Base-by-base conservation (phyloP, 2,888 invertebrate genomes). In the Tricholauxania praeusta region DNA sequence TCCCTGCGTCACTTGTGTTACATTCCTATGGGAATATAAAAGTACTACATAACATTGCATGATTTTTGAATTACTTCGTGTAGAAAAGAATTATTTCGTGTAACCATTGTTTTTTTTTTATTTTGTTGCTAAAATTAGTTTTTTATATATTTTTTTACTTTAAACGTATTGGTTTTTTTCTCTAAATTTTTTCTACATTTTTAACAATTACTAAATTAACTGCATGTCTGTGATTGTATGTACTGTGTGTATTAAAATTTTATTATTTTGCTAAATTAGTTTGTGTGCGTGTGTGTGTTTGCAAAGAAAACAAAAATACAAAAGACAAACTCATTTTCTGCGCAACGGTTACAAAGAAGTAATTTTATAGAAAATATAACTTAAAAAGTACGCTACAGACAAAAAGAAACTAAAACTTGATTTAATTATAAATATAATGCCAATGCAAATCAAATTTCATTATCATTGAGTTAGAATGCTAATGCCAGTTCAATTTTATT, bases 81-180 rank as follows among this genome's bases (percentile, higher is more conserved):
- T 39, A 39, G 39, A 39, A 39, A 39, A 39, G 39, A 39, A 39
- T 39, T 39, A 39, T 39, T 39, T 39, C 2, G 68, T 70, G 73
- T 66, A 71, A 71, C 73, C 73, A 77, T 75, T 72, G 72, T 71
- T 59, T 70, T 71, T 62, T 62, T 14, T 22, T n/a, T n/a, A n/a
- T n/a, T 49, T 28, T 48, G 4, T 49, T 19, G 12, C 49, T 49
- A 48, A 22, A 19, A 48, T 64, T 17, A 32, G n/a, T 32, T n/a
- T 66, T 66, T 52, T 28, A 32, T 32, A 6, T 5, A 28, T 28
- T 66, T 22, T 65, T 28, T 65, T 8, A 17, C 22, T 57, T 57
- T 32, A 52, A 55, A 67, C 49, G 57, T 73, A 69, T 72, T 52
- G 10, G 7, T 17, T 75, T 64, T 53, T 15, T 48, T 57, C 48